Evolutionary conservation across 1,140 invertebrate species (phyloP).

Genomic region (Pseudoatta argentina): DNA sequence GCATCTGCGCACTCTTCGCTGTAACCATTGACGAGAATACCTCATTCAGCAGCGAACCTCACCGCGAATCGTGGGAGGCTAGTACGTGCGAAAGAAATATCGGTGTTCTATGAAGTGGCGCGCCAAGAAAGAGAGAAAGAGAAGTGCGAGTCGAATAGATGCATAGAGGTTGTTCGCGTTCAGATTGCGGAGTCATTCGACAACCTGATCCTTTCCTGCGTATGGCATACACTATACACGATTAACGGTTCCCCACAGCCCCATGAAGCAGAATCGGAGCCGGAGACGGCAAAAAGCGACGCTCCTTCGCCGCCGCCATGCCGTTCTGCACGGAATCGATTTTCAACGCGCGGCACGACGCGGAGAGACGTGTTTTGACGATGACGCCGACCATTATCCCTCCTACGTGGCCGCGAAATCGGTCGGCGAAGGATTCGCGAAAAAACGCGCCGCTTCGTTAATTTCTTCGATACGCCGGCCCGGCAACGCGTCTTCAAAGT

Average conservation of each 20-base stretch:
- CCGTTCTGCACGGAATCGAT: constrained; percentile 51
- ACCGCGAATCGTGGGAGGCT: constrained; percentile 8
- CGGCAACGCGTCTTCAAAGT: constrained; percentile 35
- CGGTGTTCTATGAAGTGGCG: constrained; percentile 2
- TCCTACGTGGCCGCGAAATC: constrained; percentile 19
- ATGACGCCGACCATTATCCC: constrained; percentile 58
- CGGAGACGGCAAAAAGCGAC: constrained; percentile 41
- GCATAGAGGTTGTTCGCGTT: constrained; percentile 6
- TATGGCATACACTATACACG: neutral
- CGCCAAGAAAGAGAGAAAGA: neutral
- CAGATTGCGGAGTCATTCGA: constrained; percentile 27
- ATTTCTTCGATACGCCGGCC: constrained; percentile 55
- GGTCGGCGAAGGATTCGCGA: neutral
- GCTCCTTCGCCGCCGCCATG: constrained; percentile 16
- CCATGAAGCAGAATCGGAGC: constrained; percentile 27
- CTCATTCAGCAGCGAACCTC: constrained; percentile 30
- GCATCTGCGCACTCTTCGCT: neutral
- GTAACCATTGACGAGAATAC: constrained; percentile 4
- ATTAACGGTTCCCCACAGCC: constrained; percentile 43
- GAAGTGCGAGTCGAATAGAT: constrained; percentile 8
- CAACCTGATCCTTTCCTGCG: neutral
- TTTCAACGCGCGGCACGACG: constrained; percentile 56
- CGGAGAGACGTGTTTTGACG: constrained; percentile 46
- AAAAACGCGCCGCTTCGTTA: constrained; percentile 57
- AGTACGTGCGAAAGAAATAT: neutral